These are phyloP conservation scores for Cyclargus thomasi DNA, from an alignment of 1,140 invertebrate species.

Conservation along the genomic window DNA sequence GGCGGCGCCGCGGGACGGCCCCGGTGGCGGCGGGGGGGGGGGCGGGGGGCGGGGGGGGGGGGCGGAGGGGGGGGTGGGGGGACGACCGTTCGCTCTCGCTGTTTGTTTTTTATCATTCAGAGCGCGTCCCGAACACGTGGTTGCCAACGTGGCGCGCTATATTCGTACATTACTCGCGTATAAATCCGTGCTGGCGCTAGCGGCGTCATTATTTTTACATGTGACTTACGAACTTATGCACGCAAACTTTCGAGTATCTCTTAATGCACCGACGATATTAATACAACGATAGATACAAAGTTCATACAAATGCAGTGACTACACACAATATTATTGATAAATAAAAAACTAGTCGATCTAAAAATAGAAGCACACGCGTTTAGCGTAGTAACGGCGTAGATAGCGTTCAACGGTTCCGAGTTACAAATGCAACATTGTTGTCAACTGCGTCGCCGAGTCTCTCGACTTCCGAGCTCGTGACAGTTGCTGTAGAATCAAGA, in stretches of 20 bases:
- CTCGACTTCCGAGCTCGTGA: no score
- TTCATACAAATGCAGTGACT: no score
- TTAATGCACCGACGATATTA: no score
- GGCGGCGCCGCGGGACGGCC: slow-evolving; percentile 36
- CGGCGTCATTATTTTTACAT: background rate
- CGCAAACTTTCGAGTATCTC: no score
- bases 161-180: slow-evolving; percentile 24
- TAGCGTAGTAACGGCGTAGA: background rate
- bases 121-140: slow-evolving; percentile 34
- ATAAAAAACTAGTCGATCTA: background rate
- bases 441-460: background rate
- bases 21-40: slow-evolving; percentile 37
- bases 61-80: slow-evolving; percentile 17
- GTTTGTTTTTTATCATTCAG: slow-evolving; percentile 50
- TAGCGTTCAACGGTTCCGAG: background rate
- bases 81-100: slow-evolving; percentile 27
- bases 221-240: background rate
- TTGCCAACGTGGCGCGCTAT: slow-evolving; percentile 34
- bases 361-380: background rate
- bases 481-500: no score
- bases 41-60: slow-evolving; percentile 36
- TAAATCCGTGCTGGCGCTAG: slow-evolving; percentile 15
- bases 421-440: background rate
- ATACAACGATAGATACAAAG: no score
- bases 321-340: background rate